Evolutionary conservation across 2,113 vertebrate genomes (phyloP).

Genomic region (Aptenodytes patagonicus): DNA sequence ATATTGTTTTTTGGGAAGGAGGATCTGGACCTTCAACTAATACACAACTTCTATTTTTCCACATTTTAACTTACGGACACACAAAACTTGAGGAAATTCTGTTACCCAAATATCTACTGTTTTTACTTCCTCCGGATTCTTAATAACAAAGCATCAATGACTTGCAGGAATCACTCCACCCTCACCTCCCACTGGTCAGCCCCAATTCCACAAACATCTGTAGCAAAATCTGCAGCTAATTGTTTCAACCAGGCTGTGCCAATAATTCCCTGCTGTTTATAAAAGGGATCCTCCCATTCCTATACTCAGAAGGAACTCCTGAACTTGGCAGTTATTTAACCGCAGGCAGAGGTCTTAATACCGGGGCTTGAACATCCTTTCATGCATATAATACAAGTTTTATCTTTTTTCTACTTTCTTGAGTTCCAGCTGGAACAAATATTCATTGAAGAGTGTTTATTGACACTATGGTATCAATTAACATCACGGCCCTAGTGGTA

Average conservation of each 20-base stretch:
- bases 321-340: not conserved
- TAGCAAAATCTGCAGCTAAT: conserved; percentile 20
- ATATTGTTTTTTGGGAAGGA: not conserved
- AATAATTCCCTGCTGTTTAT: conserved; percentile 9
- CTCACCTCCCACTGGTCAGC: conserved; percentile 38
- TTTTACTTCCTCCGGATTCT: conserved; percentile 62
- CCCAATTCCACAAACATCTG: conserved; percentile 15
- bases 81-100: conserved; percentile 52
- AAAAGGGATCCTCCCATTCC: conserved; percentile 27
- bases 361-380: not conserved
- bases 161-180: conserved; percentile 64
- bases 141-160: conserved; percentile 57
- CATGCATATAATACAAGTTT: not conserved
- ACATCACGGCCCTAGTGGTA: not conserved
- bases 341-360: not conserved
- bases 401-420: not conserved
- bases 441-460: not conserved
- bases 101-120: conserved; percentile 48
- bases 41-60: conserved; percentile 12
- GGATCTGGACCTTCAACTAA: not conserved
- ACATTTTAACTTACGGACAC: not conserved
- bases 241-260: conserved; percentile 14
- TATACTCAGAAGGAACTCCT: not conserved
- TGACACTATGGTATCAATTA: rapidly evolving
- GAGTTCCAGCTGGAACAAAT: not conserved